Base-by-base conservation (phyloP, 2,797 vertebrate species). In the Cyclura pinguis region DNA sequence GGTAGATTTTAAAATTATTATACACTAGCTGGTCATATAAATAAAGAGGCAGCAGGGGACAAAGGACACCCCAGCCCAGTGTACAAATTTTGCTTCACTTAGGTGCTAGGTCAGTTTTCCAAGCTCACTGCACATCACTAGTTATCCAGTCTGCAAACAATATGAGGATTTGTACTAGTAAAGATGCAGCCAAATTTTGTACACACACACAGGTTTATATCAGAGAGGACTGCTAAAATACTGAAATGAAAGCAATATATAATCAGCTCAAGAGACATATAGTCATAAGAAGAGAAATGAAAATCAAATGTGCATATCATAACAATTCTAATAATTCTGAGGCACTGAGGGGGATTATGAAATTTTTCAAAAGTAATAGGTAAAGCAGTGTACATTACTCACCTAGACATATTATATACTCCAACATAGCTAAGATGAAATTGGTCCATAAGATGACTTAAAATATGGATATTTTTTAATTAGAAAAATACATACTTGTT, bases 401-500 rank as follows among this genome's bases (percentile, higher is more conserved):
- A 76, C 55, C 20, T 0, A 32, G 74, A 81, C 35, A 55, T 38
- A 88, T 22, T 72, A 89, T 55, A 77, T 32, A 35, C 84, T 87
- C 5, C 87, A 6, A 55, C 5, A 72, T 3, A 85, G 38, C 55
- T 92, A 47, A 9, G 47, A 82, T 20, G 62, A 90, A 90, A 83
- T 35, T 76, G 18, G 47, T 77, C n/a, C 1, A 74, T 22, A 52
- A 81, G 86, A 35, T 83, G 92, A 0, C 47, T 93, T 82, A 92
- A 4, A 13, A 88, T 16, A 81, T 73, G 90, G 0, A 18, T 9
- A 1, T 32, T 29, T 76, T 76, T 42, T 57, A 29, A 91, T 52
- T 91, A 62, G 93, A 82, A 59, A 74, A 69, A 18, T 64, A 94
- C 13, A 59, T 94, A 96, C 91, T n/a, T 96, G 92, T 62, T 95